Evolutionary conservation across 2,113 vertebrate genomes (phyloP), one percentile per base, ranked within the genome.

Genomic region (Cyphomyrus plagiostoma): DNA sequence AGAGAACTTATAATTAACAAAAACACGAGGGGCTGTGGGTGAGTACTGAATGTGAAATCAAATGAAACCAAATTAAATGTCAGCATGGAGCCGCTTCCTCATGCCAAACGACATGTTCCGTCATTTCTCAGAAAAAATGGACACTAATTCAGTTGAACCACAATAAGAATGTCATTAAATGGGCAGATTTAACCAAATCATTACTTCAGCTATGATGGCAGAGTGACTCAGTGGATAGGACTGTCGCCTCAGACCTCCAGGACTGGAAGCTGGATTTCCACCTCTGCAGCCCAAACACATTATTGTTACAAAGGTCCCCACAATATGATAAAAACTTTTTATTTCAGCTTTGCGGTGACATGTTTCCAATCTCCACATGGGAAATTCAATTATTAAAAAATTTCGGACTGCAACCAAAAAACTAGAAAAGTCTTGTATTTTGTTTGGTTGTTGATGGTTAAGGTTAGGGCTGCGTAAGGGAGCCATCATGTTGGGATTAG

Each of bases 61-160:
- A 86, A 86, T 86, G 26, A 87, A 17, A 50, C 21, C 83, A 86
- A 86, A 85, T 85, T 46, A 85, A 46, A 48, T 86, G 83, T 86
- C 83, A 49, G 83, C 46, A 86, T 23, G 23, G 10, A 26, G 23
- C n/a, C 15, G 6, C 74, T 80, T 19, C 83, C n/a, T 26, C 45
- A 56, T 86, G 45, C 83, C 45, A 26, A 48, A 86, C 46, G 46
- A 84, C 45, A 48, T 48, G 3, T 70, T 70, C 62, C 3, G 10
- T 70, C 62, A 80, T 17, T 80, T 17, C 30, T 80, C 74, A 80
- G 74, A 80, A 39, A 74, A 80, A 80, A 17, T 39, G 17, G 74
- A 35, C 35, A 39, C 74, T 35, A 35, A 80, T 80, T 80, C 74
- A 80, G 74, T 39, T 80, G 74, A 80, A 21, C 74, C 74, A 39